Conservation (phyloP, 2,113 vertebrate genomes). For the Oreotrochilus melanogaster region DNA sequence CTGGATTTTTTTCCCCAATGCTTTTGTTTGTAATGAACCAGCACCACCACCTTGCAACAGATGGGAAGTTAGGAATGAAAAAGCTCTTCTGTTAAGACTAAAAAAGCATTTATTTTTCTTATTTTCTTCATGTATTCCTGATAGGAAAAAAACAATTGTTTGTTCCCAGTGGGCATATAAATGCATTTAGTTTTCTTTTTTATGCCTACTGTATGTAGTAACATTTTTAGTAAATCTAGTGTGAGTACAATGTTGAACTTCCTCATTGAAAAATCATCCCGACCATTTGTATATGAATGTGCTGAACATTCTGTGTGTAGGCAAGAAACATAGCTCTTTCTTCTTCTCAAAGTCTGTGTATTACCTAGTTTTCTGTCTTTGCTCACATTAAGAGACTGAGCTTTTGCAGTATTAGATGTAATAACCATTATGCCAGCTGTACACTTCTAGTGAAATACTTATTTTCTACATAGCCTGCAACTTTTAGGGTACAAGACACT, state of each 20-base stretch:
- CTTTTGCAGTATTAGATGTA: not conserved
- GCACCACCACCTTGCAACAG: not conserved
- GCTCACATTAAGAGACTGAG: not conserved
- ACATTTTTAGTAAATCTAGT: not conserved
- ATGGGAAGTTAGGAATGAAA: not conserved
- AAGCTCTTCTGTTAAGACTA: not conserved
- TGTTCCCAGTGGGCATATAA: not conserved
- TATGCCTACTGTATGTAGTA: not conserved
- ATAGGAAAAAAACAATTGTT: not conserved
- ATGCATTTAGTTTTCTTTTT: not conserved
- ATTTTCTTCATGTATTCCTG: not conserved
- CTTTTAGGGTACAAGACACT: rapidly evolving
- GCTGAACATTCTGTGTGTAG: not conserved
- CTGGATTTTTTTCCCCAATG: not conserved
- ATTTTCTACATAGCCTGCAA: not conserved
- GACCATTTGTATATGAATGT: not conserved
- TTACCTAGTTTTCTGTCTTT: not conserved
- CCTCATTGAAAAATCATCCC: not conserved
- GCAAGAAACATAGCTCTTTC: not conserved
- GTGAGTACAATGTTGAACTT: not conserved
- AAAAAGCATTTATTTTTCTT: not conserved
- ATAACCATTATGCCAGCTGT: not conserved
- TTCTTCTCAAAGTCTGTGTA: not conserved
- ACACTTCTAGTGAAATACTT: not conserved
- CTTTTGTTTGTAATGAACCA: not conserved